Percentiles rank a stretch among this genome's conserved stretches.
Evolutionary conservation across 2,888 invertebrate genomes (phyloP).

Genomic region (Chydorus sphaericus): DNA sequence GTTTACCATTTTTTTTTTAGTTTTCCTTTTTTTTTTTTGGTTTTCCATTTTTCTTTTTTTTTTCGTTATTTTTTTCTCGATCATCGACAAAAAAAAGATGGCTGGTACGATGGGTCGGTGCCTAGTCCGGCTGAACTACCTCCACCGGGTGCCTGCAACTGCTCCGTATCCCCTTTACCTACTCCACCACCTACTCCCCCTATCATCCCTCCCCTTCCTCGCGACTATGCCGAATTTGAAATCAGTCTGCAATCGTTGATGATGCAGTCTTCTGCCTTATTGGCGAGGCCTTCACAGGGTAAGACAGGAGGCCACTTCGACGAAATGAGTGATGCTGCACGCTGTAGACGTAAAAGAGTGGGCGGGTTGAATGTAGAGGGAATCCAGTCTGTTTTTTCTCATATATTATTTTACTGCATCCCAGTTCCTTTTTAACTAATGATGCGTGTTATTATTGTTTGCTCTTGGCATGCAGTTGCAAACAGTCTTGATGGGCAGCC

Average conservation of each 20-base stretch:
- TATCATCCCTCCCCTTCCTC: slow-evolving; percentile 14
- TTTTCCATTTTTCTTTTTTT: not conserved
- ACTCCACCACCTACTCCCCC: slow-evolving; percentile 10
- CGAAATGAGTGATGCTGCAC: no score
- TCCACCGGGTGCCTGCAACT: not conserved
- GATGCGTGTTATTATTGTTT: not conserved
- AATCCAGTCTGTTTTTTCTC: no score
- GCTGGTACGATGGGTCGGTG: not conserved
- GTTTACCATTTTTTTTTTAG: not conserved
- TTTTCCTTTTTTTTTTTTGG: not conserved
- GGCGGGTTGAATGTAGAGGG: no score
- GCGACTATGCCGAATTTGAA: slow-evolving; percentile 15
- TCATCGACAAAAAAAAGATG: not conserved
- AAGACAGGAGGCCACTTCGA: no score
- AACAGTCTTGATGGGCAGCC: not conserved
- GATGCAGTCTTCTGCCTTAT: slow-evolving; percentile 1
- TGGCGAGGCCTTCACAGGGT: not conserved
- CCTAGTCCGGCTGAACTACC: not conserved
- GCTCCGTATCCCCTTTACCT: slow-evolving; percentile 3
- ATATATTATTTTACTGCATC: not conserved
- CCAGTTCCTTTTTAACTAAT: not conserved
- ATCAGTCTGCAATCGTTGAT: slow-evolving; percentile 9
- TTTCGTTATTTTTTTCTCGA: not conserved
- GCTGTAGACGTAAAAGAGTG: no score
- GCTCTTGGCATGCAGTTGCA: not conserved